Evolutionary conservation across 2,888 invertebrate genomes (phyloP), one percentile per base, ranked within the genome.

Genomic region (Drosophila niveifrons): DNA sequence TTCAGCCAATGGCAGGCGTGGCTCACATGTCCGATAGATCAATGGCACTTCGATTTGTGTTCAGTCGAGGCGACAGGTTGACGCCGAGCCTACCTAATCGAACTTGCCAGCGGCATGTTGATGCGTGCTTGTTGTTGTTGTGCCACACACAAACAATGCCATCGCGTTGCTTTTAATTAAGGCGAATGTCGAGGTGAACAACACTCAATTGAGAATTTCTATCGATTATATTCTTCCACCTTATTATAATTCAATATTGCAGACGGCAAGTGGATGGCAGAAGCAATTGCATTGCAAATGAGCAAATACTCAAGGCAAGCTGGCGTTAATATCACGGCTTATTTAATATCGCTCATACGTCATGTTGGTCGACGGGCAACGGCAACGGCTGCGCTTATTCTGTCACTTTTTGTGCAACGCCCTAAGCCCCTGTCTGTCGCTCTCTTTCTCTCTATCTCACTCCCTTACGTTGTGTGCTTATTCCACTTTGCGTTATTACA

Each of bases 311-410:
- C 31, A 9, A 36, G 39, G 39, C 62, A 63, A 44, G 44, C 57
- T 46, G 50, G 62, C 72, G 63, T 68, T 72, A 72, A 71, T 51
- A 64, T 62, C 58, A 71, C 64, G 82, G 68, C 67, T 72, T 82
- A 72, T 83, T 83, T 70, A 76, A 83, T 77, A 83, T 67, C 63
- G 39, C 84, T 65, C 67, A 80, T 83, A 83, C 77, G 69, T 67
- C 83, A 73, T 23, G 77, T 64, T 64, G 73, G 34, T 44, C 65
- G 44, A n/a, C 11, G 73, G 34, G 41, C 65, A 41, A n/a, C 11
- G 47, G 31, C 39, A 65, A 53, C 58, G 39, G 13, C 39, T 53
- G 46, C 17, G 51, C 51, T 76, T 66, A 64, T 62, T 47, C 75
- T 52, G 62, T 61, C 71, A 66, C 57, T 43, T 50, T n/a, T 13